These are phyloP conservation scores for Agrochola lychnidis DNA, from an alignment of 2,888 invertebrate genomes.

Conservation along the genomic window DNA sequence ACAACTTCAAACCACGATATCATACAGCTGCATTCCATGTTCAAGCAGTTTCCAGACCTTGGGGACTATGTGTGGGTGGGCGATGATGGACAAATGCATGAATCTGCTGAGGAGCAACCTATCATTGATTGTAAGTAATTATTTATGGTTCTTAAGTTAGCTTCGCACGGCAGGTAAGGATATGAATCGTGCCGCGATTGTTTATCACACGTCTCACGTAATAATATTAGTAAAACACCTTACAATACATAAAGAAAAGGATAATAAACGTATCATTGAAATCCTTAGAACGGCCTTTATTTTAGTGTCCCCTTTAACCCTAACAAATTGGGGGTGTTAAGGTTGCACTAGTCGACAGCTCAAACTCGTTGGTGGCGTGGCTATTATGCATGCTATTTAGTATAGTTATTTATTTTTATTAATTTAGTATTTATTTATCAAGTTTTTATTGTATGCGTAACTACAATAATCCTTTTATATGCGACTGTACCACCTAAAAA, in stretches of 20 bases:
- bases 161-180: background rate
- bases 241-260: background rate
- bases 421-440: no score
- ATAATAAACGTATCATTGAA: background rate
- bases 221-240: background rate
- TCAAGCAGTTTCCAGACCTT: constrained; percentile 80
- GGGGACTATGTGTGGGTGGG: constrained; percentile 74
- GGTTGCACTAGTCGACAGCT: no score
- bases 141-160: background rate
- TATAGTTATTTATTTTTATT: no score
- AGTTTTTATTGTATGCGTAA: no score
- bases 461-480: no score
- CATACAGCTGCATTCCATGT: constrained; percentile 75
- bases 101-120: constrained; percentile 73
- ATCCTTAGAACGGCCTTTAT: no score
- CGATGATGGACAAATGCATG: constrained; percentile 72
- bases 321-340: no score
- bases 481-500: no score
- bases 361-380: no score
- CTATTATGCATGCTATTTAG: no score
- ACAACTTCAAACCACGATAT: constrained; percentile 70
- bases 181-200: background rate
- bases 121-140: constrained; percentile 64
- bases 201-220: background rate
- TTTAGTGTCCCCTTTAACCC: no score